Evolutionary conservation across 1,140 invertebrate species (phyloP), one percentile per base, ranked within the genome.

Genomic region (Drosophila kepulauana): DNA sequence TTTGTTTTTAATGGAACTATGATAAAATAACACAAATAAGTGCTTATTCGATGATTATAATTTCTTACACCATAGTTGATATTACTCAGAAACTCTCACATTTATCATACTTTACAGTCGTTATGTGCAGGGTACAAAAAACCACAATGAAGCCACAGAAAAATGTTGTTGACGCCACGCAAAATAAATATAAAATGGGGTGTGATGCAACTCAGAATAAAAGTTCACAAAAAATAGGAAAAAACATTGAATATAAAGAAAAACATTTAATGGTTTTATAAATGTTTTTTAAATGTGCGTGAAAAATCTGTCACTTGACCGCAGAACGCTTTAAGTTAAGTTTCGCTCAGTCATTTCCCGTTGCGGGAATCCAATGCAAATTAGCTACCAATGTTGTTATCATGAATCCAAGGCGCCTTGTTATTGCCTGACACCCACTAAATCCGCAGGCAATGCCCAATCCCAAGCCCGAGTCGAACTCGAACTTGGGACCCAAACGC

Each of bases 211-310:
- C 38, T 61, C 38, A 61, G 54, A 61, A 70, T 51, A 52, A 77
- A 70, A 75, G 78, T 49, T 71, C 43, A 10, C 75, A 79, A 72
- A 88, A 69, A 61, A 20, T 16, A 20, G 20, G 56, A 75, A 85
- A 85, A 87, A 77, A 74, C 13, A 25, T 41, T 46, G 54, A 35
- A 48, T 58, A 65, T 69, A 61, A 35, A 8, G 64, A 72, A 79
- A 77, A 66, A 86, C 61, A 91, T 86, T 86, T 89, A 92, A 92
- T 92, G 87, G 91, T 80, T 89, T 92, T 92, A 91, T 92, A 92
- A 92, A 91, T 86, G 87, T 82, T 92, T 91, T 91, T 91, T 92
- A 91, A 91, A 91, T 88, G 82, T 82, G 84, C 84, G 81, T 87
- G 80, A 78, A 87, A 75, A 87, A 87, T 87, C 67, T 80, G 84